Base-by-base conservation (phyloP, 2,113 vertebrate genomes). In the Salvator merianae region DNA sequence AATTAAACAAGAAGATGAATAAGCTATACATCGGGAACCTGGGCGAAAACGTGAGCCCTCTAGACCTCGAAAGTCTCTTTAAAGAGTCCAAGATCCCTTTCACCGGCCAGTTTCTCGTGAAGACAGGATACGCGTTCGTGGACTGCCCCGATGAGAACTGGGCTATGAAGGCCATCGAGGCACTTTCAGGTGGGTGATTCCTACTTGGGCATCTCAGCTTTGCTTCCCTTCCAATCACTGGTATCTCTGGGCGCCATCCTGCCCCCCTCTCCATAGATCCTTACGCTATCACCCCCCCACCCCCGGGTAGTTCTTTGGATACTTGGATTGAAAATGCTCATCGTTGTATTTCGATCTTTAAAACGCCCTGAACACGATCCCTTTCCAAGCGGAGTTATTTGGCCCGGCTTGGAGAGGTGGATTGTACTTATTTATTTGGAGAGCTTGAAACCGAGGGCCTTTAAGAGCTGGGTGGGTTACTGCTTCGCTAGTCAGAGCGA, bases 1-100 rank as follows among this genome's bases (percentile, higher is more conserved):
- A 92, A 94, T 93, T 90, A 59, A 90, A 88, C 91, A 88, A 86
- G 94, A 97, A 96, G 95, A 99, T 99, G 98, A 99, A 99, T 96
- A 99, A 99, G 97, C 97, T 99, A 88, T 99, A 99, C 91, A 98
- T 99, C 92, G 98, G 98, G 81, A 99, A 99, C 95, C 97, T 99
- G 93, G 97, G 97, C 96, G 97, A 99, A 91, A 97, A 97, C 95
- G 96, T 98, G 92, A 97, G 96, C 94, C 97, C 98, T 62, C 95
- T 97, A 94, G 98, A 99, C 96, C 97, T 99, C 90, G 98, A 99
- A 97, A 98, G 94, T 97, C 93, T 99, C 94, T 99, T 99, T 95
- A 98, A 98, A 93, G 97, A 99, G 96, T 98, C 97, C 95, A 98
- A 99, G 97, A 98, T 99, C 91, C 97, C 98, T 36, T 97, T 97